Evolutionary conservation across 1,140 invertebrate genomes (phyloP), one percentile per base, ranked within the genome.

Genomic region (Drosophila littoralis): DNA sequence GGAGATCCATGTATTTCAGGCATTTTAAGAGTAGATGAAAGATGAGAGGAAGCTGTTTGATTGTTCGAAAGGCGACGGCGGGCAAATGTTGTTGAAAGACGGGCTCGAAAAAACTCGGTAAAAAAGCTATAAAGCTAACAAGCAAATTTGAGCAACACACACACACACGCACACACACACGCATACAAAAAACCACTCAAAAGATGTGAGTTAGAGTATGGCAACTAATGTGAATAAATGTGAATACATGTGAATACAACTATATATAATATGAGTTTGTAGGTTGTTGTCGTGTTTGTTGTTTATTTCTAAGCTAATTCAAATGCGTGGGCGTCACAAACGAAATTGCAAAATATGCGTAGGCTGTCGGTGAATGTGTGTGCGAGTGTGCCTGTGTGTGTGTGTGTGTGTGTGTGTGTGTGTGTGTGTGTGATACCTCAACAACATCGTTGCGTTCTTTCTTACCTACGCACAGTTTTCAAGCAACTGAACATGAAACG

Each of bases 291-390:
- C 17, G 64, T 54, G 9, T 35, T 42, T 76, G 60, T 43, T 65
- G 55, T 35, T 90, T 81, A 79, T 89, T 79, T 89, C 81, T 89
- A 89, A 89, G 85, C 81, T 83, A 83, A 75, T 78, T 72, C 55
- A 48, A 67, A 89, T 77, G 83, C 84, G 83, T 88, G 83, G 83
- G 83, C 77, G 84, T 79, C 65, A 74, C 81, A 85, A 86, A 81
- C 84, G 84, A 89, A 81, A 89, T 90, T 90, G 85, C 85, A 75
- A 89, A 89, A 89, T 81, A 89, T 88, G 84, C 84, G 84, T 88
- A 84, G 84, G 84, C 74, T 35, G 81, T 15, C 22, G 22, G 22
- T 22, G 22, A 3, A 22, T 22, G 3, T 22, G 22, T 3, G 22
- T 22, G 22, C 22, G 22, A 33, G n/a, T 66, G 60, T 52, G 57